A percentile compares a stretch with the other conserved stretches of the same genome.
phyloP scores from a whole-genome alignment of 37 sponge, comb jelly and placozoan genomes.

The Agelas oroides region DNA sequence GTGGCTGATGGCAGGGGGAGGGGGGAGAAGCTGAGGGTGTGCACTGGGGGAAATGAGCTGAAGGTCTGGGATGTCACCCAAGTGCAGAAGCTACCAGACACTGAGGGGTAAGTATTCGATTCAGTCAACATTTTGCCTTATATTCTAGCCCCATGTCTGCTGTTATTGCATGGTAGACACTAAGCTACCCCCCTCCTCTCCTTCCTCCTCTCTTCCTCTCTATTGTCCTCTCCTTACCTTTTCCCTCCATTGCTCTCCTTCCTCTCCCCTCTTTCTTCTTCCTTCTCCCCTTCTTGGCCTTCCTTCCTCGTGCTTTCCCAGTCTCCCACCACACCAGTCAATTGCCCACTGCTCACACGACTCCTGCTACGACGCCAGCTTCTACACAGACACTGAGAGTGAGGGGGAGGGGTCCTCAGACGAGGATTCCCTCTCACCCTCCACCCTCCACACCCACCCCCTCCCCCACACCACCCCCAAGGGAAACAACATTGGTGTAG shows the following conservation, averaged over 20 bases:
- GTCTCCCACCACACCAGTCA: background rate
- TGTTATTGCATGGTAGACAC: no score
- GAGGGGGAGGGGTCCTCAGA: background rate
- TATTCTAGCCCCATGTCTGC: no score
- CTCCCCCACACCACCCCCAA: background rate
- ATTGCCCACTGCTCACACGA: background rate
- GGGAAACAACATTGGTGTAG: background rate
- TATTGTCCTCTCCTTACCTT: no score
- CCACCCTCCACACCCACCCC: background rate
- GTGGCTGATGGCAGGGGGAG: background rate
- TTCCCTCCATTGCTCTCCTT: no score
- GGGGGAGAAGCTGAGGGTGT: background rate
- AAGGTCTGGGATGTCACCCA: background rate
- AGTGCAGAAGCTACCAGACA: background rate
- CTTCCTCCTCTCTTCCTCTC: no score
- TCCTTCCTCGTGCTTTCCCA: background rate
- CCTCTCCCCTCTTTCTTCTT: no score
- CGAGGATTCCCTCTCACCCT: background rate
- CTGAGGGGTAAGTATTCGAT: background rate
- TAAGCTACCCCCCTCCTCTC: background rate
- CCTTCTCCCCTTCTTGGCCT: no score
- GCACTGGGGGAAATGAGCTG: constrained; percentile 2
- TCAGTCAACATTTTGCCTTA: background rate
- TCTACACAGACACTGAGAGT: background rate
- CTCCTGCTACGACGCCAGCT: background rate